Base-by-base conservation (phyloP, 2,888 invertebrate species). In the Apodemia duryi region DNA sequence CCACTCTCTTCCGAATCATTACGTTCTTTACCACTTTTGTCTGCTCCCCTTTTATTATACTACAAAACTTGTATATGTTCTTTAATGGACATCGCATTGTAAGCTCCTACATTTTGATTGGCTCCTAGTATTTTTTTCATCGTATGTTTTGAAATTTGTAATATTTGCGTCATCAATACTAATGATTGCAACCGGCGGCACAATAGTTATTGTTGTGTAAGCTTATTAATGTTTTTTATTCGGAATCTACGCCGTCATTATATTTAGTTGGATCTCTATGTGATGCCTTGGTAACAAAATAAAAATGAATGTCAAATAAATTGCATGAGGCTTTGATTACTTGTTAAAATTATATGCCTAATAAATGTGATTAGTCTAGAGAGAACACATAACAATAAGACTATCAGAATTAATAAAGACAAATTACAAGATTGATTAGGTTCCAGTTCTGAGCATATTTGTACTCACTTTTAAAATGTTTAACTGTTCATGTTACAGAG, bases 1-100 rank as follows among this genome's bases (percentile, higher is more conserved):
- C 83, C 84, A 87, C 86, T 86, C 84, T 83, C 86, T 91, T 91
- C 89, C 91, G 82, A 90, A 88, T 91, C 91, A 91, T 91, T 91
- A 91, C 86, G 83, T 83, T 82, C 84, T 79, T 81, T 83, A 83
- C 77, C 75, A 77, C 84, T 82, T 87, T 89, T 91, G 84, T 89
- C 81, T 79, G 82, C 77, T 80, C 80, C 75, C 76, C 75, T 79
- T 87, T 86, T 86, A 84, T 86, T 83, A 82, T 84, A 71, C 76
- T 75, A 77, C 83, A 81, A 81, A 79, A 82, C 81, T 85, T 85
- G 84, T 86, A 79, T 78, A 79, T 80, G 78, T 49, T 83, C 84
- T 79, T 78, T 76, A 77, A 77, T 77, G 75, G 74, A 77, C 78
- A 75, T 72, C 69, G 71, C 73, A 75, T 76, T 77, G 76, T 76